These are phyloP conservation scores for Ameiurus melas DNA, from an alignment of 2,113 vertebrate genomes.

Conservation along the genomic window DNA sequence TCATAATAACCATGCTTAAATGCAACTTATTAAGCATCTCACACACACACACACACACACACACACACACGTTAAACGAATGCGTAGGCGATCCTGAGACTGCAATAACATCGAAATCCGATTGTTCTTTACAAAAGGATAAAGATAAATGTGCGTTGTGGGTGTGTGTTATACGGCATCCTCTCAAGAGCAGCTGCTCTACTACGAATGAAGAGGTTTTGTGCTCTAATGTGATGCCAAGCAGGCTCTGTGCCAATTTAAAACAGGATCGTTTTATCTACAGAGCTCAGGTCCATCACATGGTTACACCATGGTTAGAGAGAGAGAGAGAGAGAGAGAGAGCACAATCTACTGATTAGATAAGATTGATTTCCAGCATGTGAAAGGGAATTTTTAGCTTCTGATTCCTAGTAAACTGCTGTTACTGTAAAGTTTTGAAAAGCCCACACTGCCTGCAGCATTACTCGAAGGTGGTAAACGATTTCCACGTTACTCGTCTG, in stretches of 20 bases:
- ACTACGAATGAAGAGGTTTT: constrained; percentile 37
- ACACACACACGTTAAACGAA: background rate
- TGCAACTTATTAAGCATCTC: background rate
- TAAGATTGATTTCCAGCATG: background rate
- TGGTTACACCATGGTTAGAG: background rate
- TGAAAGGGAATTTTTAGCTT: background rate
- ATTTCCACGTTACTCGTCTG: background rate
- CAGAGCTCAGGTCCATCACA: background rate
- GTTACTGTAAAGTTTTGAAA: background rate
- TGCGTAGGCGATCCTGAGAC: background rate
- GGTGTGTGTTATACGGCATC: background rate
- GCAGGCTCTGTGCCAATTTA: constrained; percentile 33
- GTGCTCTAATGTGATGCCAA: constrained; percentile 45
- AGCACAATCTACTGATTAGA: background rate
- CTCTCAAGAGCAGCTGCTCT: constrained; percentile 55
- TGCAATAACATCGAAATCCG: constrained; percentile 43
- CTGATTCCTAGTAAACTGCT: no score
- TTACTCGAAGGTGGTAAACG: background rate
- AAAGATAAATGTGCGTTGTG: background rate
- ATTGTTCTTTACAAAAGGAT: constrained; percentile 37
- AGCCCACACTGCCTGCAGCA: background rate
- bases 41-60: background rate
- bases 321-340: background rate
- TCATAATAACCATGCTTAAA: background rate
- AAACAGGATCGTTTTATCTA: constrained; percentile 45